Evolutionary conservation across 64 coral and sea anemone species (phyloP).

Genomic region (Hydrozoanthus tunicans): DNA sequence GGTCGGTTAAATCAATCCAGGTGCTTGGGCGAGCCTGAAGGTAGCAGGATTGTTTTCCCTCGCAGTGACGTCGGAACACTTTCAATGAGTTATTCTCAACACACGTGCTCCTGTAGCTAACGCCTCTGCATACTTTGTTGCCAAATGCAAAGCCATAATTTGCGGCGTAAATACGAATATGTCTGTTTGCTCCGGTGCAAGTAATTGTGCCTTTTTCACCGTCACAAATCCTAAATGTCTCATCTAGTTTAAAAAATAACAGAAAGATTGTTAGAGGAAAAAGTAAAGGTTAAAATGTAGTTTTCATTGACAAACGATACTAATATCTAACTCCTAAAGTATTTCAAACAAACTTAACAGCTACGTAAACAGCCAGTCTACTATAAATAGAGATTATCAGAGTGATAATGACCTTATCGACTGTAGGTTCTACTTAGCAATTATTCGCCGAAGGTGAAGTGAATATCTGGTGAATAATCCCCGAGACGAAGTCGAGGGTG

Average conservation of each 20-base stretch:
- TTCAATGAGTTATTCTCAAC: slow-evolving; percentile 4
- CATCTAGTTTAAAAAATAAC: not conserved
- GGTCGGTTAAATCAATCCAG: slow-evolving; percentile 21
- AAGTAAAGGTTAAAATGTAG: too few relatives aligned
- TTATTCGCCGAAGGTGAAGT: too few relatives aligned
- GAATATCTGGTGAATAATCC: too few relatives aligned
- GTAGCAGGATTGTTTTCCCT: slow-evolving; percentile 4
- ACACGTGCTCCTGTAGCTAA: not conserved
- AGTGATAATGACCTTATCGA: too few relatives aligned
- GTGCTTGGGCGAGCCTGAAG: not conserved
- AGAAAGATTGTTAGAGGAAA: not conserved
- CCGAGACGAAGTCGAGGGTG: too few relatives aligned
- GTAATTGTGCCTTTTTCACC: not conserved
- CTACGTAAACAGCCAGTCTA: too few relatives aligned
- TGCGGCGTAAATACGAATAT: slow-evolving; percentile 30
- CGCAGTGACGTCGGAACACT: slow-evolving; percentile 6
- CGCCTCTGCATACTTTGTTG: not conserved
- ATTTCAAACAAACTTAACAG: too few relatives aligned
- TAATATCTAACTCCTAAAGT: too few relatives aligned
- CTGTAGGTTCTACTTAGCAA: too few relatives aligned
- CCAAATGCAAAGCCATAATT: slow-evolving; percentile 15
- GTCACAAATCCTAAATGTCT: slow-evolving; percentile 30
- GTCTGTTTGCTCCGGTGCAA: not conserved
- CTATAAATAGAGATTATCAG: too few relatives aligned
- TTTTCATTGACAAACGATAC: too few relatives aligned